Evolutionary conservation across 2,113 vertebrate genomes (phyloP).

Genomic region (Scomber scombrus): DNA sequence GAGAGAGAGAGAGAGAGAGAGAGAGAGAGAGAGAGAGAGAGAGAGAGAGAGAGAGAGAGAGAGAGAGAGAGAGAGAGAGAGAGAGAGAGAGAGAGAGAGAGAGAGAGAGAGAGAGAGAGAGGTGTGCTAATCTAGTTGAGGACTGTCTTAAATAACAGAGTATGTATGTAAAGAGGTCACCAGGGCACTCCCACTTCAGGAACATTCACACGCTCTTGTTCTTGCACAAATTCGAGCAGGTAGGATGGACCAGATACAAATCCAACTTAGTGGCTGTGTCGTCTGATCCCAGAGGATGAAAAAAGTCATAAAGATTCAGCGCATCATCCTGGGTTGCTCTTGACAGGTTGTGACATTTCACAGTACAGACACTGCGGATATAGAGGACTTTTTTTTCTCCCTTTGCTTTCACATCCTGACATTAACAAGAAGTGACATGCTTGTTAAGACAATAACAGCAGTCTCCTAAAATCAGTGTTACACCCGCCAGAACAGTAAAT

Average conservation of each 20-base stretch:
- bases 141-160: slow-evolving; percentile 10
- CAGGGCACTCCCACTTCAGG: not conserved
- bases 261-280: not conserved
- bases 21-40: not conserved
- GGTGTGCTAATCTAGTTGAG: slow-evolving; percentile 32
- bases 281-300: slow-evolving; percentile 32
- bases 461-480: slow-evolving; percentile 63
- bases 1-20: slow-evolving; percentile 4
- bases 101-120: slow-evolving; percentile 4
- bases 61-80: slow-evolving; percentile 1
- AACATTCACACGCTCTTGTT: slow-evolving; percentile 1
- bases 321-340: slow-evolving; percentile 23
- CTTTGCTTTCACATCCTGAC: slow-evolving; percentile 44
- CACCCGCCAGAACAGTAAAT: slow-evolving; percentile 17
- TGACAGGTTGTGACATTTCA: slow-evolving; percentile 64
- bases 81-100: slow-evolving; percentile 2
- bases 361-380: slow-evolving; percentile 11
- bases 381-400: slow-evolving; percentile 13
- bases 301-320: slow-evolving; percentile 23
- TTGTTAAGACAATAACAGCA: slow-evolving; percentile 65
- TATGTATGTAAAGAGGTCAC: not conserved
- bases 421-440: slow-evolving; percentile 65
- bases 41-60: not conserved
- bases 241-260: slow-evolving; percentile 16
- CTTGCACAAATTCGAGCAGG: slow-evolving; percentile 26